phyloP scores from a whole-genome alignment of 2,113 vertebrate genomes.

The Colossoma macropomum region DNA sequence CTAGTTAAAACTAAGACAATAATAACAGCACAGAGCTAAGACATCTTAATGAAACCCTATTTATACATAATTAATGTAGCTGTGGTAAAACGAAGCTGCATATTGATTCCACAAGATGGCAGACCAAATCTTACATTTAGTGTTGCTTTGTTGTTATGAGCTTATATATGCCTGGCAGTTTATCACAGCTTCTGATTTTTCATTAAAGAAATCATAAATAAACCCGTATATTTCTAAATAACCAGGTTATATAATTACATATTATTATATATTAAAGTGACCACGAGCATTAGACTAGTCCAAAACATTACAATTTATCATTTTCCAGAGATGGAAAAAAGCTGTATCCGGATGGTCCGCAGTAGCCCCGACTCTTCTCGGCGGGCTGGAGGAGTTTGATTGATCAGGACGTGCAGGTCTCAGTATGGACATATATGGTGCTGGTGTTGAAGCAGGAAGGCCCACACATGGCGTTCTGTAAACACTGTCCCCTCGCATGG shows the following conservation, averaged over 20 bases:
- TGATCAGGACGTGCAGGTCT: conserved; percentile 47
- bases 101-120: conserved; percentile 26
- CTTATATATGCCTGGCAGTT: background rate
- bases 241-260: background rate
- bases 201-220: background rate
- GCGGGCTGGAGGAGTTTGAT: conserved; percentile 21
- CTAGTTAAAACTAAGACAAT: too few species aligned
- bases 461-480: conserved; percentile 59
- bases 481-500: conserved; percentile 37
- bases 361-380: background rate
- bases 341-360: background rate
- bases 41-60: background rate
- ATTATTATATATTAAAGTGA: too few species aligned
- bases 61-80: background rate
- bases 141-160: background rate
- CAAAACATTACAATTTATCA: conserved; percentile 2
- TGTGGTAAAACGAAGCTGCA: background rate
- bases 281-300: too few species aligned
- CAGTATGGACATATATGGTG: conserved; percentile 59
- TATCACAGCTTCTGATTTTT: background rate
- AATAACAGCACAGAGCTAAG: too few species aligned
- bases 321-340: conserved; percentile 13
- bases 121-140: background rate
- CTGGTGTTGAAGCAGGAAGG: conserved; percentile 43
- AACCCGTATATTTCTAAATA: background rate